Conservation (phyloP, 2,888 invertebrate species). For the Entomobrya multifasciata region DNA sequence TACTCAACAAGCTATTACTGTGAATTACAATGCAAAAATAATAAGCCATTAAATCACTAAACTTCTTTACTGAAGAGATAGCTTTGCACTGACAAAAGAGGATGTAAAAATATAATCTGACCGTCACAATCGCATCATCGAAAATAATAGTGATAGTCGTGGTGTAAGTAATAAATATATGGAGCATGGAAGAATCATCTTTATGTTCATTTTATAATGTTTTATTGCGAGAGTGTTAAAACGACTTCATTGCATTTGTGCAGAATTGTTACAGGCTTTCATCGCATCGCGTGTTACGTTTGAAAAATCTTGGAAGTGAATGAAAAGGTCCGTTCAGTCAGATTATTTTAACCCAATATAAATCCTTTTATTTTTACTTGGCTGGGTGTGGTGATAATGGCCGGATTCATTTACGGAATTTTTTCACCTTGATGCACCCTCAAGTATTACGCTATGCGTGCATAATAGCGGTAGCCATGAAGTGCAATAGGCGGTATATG, state of each 20-base stretch:
- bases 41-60: too few relatives aligned
- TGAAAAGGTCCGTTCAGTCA: conserved; percentile 9
- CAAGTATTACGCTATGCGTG: background rate
- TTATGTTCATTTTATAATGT: background rate
- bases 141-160: conserved; percentile 12
- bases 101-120: background rate
- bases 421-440: conserved; percentile 52
- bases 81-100: background rate
- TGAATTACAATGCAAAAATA: background rate
- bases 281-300: too few relatives aligned
- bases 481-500: too few relatives aligned
- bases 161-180: conserved; percentile 14
- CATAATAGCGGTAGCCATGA: background rate
- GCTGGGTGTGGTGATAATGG: conserved; percentile 25
- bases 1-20: background rate
- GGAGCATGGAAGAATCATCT: conserved; percentile 30
- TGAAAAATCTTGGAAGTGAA: background rate
- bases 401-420: conserved; percentile 1
- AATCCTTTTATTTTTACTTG: background rate
- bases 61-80: too few relatives aligned
- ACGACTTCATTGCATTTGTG: background rate
- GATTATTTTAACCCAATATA: too few relatives aligned
- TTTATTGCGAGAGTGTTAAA: background rate
- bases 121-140: background rate
- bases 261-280: background rate